phyloP scores from a whole-genome alignment of 2,113 vertebrate species.

The Hylia prasina region DNA sequence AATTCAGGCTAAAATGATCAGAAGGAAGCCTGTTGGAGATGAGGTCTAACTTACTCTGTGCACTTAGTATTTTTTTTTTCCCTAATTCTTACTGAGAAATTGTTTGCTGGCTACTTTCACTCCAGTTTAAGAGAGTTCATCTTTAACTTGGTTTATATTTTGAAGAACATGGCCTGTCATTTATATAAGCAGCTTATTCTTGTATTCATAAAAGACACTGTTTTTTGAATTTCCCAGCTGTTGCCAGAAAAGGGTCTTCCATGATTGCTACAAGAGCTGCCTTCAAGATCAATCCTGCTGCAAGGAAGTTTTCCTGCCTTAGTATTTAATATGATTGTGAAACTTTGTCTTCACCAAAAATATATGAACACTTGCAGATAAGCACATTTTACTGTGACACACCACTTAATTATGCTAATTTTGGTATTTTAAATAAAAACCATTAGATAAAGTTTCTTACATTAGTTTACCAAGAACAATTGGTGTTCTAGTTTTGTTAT shows the following conservation, averaged over 20 bases:
- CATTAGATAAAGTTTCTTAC: background rate
- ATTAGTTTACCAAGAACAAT: background rate
- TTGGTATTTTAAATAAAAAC: background rate
- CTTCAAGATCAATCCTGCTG: background rate
- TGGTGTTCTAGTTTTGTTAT: background rate
- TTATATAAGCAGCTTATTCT: background rate
- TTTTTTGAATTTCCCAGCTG: background rate
- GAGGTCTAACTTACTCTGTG: background rate
- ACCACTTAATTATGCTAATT: background rate
- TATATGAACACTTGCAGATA: background rate
- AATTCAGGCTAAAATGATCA: background rate
- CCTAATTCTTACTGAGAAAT: background rate
- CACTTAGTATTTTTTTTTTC: fast-evolving
- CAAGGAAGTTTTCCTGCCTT: background rate
- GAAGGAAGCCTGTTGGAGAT: background rate
- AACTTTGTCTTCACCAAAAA: background rate
- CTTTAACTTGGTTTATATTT: background rate
- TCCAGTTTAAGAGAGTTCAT: background rate
- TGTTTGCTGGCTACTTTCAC: background rate
- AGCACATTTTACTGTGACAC: background rate
- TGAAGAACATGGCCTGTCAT: background rate
- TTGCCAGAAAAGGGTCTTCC: background rate
- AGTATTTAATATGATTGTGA: fast-evolving
- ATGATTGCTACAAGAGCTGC: background rate
- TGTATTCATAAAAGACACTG: background rate